Evolutionary conservation across 2,888 invertebrate species (phyloP).

Genomic region (Clanis bilineata): DNA sequence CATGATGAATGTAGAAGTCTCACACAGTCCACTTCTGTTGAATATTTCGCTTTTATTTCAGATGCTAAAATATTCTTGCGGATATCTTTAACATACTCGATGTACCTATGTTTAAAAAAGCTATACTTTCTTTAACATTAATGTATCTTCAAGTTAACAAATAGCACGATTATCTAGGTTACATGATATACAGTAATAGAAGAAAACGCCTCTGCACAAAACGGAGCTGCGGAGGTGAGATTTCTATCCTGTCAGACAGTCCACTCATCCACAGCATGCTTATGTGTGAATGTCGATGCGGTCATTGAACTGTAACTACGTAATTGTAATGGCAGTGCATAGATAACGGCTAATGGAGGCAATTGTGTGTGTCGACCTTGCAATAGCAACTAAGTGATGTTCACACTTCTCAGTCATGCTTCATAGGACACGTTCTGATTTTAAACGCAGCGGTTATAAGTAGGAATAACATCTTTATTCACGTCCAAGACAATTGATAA

Average conservation of each 20-base stretch:
- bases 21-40: too few species aligned
- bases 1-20: too few species aligned
- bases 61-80: too few species aligned
- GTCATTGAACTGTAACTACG: slow-evolving; percentile 6
- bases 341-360: not conserved
- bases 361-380: not conserved
- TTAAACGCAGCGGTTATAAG: too few species aligned
- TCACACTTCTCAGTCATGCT: not conserved
- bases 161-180: not conserved
- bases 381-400: not conserved
- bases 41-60: too few species aligned
- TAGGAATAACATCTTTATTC: too few species aligned
- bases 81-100: too few species aligned
- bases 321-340: slow-evolving; percentile 6
- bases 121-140: not conserved
- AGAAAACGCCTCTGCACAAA: not conserved
- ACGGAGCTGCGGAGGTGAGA: slow-evolving; percentile 5
- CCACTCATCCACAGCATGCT: not conserved
- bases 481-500: too few species aligned
- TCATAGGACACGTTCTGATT: too few species aligned
- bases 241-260: not conserved
- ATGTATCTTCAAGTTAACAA: not conserved
- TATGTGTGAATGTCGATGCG: not conserved
- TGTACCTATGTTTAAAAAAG: not conserved
- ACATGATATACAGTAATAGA: not conserved